Base-by-base conservation (phyloP, 1,140 invertebrate species). In the Venturia canescens region DNA sequence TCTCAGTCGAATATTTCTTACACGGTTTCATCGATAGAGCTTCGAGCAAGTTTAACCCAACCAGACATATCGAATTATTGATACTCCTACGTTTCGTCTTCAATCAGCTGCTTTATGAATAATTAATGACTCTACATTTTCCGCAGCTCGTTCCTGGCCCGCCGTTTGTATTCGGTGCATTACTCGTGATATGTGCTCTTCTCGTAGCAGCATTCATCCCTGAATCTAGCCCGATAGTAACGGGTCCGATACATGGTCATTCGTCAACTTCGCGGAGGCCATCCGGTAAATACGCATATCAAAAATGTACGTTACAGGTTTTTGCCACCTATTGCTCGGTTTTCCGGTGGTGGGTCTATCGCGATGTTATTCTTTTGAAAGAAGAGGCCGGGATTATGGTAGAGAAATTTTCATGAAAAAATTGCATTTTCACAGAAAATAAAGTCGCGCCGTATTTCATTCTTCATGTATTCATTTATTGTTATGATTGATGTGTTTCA, bases 141-240 rank as follows among this genome's bases (percentile, higher is more conserved):
- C 67, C 92, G 23, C 93, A 96, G 92, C 92, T 99, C 85, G 95
- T 99, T 84, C 98, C 98, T 67, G 99, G 99, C n/a, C 99, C 99
- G 69, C 98, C 99, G n/a, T 99, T 99, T 93, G 97, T 99, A 38
- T 98, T 99, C 93, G 99, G 99, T 78, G 97, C 98, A 74, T 93
- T 99, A 87, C 94, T 99, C 89, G 99, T 99, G 75, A 96, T 99
- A 83, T 96, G 98, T 90, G 99, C 99, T 38, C 94, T 99, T 86
- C 92, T 98, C 80, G 97, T 99, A 82, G 96, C 98, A 66, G 94
- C 96, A 71, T 98, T 98, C 92, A 97, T 99, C 88, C 97, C 98
- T 44, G 96, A 97, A 86, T 93, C 94, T 80, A 92, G 91, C 83
- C 87, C 93, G 72, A 92, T 87, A 84, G 88, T 87, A 86, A 89